These are phyloP conservation scores for Pseudochromis fuscus DNA, from an alignment of 2,797 vertebrate genomes.

Conservation along the genomic window DNA sequence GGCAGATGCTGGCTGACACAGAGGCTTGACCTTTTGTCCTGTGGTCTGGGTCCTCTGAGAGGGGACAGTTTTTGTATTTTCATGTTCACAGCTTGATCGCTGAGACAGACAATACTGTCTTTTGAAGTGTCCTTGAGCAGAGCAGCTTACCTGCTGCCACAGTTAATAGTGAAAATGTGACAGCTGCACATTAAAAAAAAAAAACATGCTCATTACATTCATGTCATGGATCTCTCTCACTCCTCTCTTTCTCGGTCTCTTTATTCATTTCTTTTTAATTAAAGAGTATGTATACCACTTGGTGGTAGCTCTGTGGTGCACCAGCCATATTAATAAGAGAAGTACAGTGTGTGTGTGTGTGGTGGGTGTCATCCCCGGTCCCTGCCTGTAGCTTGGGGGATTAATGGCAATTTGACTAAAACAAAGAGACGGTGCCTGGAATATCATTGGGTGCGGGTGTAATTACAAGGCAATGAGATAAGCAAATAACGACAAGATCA, in stretches of 20 bases:
- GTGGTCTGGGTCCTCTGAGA: constrained; percentile 29
- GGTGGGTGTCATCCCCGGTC: constrained; percentile 15
- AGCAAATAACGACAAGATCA: constrained; percentile 78
- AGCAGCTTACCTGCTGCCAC: not conserved
- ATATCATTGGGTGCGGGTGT: constrained; percentile 74
- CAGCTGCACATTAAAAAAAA: not conserved
- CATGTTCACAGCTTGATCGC: constrained; percentile 10
- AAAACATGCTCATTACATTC: constrained; percentile 38
- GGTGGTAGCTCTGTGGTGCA: constrained; percentile 29
- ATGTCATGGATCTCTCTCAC: constrained; percentile 31
- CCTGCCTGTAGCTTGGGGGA: constrained; percentile 54
- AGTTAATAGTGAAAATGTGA: not conserved
- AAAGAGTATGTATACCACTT: constrained; percentile 55
- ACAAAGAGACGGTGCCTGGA: constrained; percentile 72
- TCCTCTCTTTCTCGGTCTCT: constrained; percentile 17
- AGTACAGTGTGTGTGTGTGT: not conserved
- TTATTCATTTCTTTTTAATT: constrained; percentile 65
- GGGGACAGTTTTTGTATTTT: constrained; percentile 28
- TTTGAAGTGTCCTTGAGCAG: constrained; percentile 19
- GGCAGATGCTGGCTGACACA: constrained; percentile 45
- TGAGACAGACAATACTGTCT: constrained; percentile 6
- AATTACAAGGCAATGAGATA: constrained; percentile 80
- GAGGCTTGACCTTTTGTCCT: constrained; percentile 7
- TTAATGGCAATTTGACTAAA: constrained; percentile 82
- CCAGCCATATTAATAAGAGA: constrained; percentile 57